Evolutionary conservation across 2,797 vertebrate species (phyloP).

Genomic region (Phrynocephalus vlangalii): DNA sequence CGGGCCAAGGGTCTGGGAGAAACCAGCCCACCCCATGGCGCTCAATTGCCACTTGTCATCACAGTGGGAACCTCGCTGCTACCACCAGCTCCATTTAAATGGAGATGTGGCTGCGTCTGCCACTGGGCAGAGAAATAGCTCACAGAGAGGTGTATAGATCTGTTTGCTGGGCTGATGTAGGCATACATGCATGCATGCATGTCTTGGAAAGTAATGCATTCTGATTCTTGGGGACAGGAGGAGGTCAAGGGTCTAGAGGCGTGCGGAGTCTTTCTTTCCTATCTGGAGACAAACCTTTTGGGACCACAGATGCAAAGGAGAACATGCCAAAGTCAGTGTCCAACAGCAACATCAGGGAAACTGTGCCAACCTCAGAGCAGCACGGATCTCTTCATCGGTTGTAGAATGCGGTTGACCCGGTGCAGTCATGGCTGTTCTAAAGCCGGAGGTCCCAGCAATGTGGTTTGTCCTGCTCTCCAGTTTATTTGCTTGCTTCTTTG

Average conservation of each 20-base stretch:
- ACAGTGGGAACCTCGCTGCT: conserved; percentile 60
- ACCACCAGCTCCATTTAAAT: conserved; percentile 64
- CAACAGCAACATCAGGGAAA: background rate
- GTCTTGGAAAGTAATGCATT: conserved; percentile 3
- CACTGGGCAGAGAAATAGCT: conserved; percentile 36
- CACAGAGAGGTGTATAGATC: conserved; percentile 39
- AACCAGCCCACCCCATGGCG: conserved; percentile 46
- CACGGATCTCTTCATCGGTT: background rate
- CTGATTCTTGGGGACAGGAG: background rate
- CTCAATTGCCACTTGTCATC: conserved; percentile 64
- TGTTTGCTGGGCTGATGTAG: background rate
- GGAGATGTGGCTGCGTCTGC: conserved; percentile 57
- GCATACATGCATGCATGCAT: no score
- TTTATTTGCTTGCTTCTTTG: no score
- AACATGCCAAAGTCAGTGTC: no score
- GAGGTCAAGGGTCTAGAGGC: background rate
- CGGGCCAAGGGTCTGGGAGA: conserved; percentile 8
- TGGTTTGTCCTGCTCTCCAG: no score
- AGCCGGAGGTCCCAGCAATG: no score
- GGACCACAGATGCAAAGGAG: accelerated
- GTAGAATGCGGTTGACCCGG: background rate
- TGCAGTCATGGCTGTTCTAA: no score
- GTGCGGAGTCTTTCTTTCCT: no score
- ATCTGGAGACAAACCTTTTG: accelerated
- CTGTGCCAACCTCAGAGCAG: background rate